Evolutionary conservation across 2,797 vertebrate genomes (phyloP), one percentile per base, ranked within the genome.

Genomic region (Alfaro cultratus): DNA sequence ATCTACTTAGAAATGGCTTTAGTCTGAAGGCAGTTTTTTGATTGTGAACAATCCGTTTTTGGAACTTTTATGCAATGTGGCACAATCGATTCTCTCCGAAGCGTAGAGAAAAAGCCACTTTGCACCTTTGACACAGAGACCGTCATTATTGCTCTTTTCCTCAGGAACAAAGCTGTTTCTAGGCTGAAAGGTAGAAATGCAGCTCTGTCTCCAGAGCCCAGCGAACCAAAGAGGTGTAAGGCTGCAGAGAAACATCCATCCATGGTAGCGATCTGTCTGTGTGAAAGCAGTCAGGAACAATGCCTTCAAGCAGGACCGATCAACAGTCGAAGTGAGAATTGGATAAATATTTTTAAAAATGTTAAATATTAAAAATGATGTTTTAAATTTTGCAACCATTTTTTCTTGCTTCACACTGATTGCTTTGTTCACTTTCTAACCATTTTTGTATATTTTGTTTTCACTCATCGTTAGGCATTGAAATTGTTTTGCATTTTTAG

Each of bases 101-200:
- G 13, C 71, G 34, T n/a, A 18, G 34, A 12, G 36, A 51, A 73
- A 51, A 57, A 55, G 79, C 31, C 74, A 53, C 53, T 80, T 64
- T 80, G 64, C n/a, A 74, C 41, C 23, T 75, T 74, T 46, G 73
- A 80, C 64, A 71, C 49, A 80, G 57, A 49, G 45, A 39, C 60
- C 49, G 18, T 81, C 43, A 76, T 76, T 64, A 72, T 46, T 43
- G 43, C 79, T 31, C 11, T 72, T 51, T 72, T 80, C 41, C 31
- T 45, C 41, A 18, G 74, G 39, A 70, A 51, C 43, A 29, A 55
- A 34, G 11, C 51, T 60, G 36, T 57, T 76, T 60, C 51, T 60
- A 21, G 41, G 51, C 26, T 60, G 64, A 80, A 55, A 29, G 70
- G 51, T 26, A 72, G 26, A 76, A 41, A 45, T 51, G 53, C 45